These are phyloP conservation scores for Zoanthus sansibaricus DNA, from an alignment of 92 coral and sea anemone species.

Conservation along the genomic window DNA sequence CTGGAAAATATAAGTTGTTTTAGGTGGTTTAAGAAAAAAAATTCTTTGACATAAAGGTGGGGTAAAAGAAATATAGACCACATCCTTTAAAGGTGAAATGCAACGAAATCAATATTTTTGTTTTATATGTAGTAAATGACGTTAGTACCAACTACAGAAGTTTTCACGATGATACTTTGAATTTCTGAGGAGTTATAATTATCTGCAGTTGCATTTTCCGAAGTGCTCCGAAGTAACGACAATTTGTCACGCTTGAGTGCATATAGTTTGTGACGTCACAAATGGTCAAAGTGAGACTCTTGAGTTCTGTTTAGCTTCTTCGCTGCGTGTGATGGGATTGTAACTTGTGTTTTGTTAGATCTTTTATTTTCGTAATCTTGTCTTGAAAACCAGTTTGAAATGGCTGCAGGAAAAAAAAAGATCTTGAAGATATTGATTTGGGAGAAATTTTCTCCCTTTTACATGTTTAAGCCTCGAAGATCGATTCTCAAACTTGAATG, in stretches of 20 bases:
- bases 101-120: conserved; percentile 8
- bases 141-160: conserved; percentile 14
- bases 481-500: background rate
- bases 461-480: background rate
- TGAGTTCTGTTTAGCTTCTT: conserved; percentile 15
- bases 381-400: conserved; percentile 5
- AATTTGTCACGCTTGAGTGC: conserved; percentile 33
- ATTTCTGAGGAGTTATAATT: conserved; percentile 29
- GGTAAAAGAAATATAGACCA: too few species aligned
- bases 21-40: too few species aligned
- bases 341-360: conserved; percentile 14
- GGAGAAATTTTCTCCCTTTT: conserved; percentile 15
- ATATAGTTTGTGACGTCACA: conserved; percentile 25
- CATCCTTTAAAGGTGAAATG: too few species aligned
- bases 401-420: conserved; percentile 10
- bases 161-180: conserved; percentile 23
- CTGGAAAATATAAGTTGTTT: too few species aligned
- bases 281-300: conserved; percentile 12
- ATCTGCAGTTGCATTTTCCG: conserved; percentile 4
- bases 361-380: conserved; percentile 17
- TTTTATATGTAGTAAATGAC: conserved; percentile 44
- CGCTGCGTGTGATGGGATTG: background rate
- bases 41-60: too few species aligned
- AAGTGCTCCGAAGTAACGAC: conserved; percentile 23
- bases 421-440: background rate